Conservation (phyloP, 2,888 invertebrate species). For the Hirtodrosophila duncani region DNA sequence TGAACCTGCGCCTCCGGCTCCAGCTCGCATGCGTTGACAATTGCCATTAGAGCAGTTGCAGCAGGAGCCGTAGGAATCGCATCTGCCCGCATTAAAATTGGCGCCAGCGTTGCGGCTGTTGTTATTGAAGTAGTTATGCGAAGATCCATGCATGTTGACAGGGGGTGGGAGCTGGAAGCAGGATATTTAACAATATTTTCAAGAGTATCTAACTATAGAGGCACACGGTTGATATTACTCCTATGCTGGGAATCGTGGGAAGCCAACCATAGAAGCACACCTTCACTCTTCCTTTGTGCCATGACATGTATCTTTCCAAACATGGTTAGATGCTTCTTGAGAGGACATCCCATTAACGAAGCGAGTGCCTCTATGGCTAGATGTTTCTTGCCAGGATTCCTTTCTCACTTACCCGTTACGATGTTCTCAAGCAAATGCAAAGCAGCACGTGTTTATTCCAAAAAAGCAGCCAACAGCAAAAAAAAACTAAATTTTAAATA, state of each 20-base stretch:
- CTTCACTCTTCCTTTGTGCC: no score
- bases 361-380: no score
- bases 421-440: constrained; percentile 6
- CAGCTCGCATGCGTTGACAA: constrained; percentile 19
- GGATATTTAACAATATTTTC: no score
- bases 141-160: constrained; percentile 33
- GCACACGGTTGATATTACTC: no score
- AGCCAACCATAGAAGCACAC: no score
- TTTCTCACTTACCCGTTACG: constrained; percentile 16
- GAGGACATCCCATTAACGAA: no score
- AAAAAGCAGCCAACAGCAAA: constrained; percentile 7
- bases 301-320: no score
- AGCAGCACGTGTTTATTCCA: constrained; percentile 24
- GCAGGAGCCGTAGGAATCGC: not conserved
- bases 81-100: not conserved
- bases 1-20: not conserved
- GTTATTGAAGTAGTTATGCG: not conserved
- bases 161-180: no score
- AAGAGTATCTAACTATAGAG: no score
- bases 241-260: no score
- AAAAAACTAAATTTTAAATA: not conserved
- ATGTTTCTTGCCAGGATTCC: no score
- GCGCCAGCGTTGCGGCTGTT: constrained; percentile 1
- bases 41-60: constrained; percentile 37
- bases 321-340: no score